Evolutionary conservation across 2,888 invertebrate genomes (phyloP).

Genomic region (Ormyrus pomaceus): DNA sequence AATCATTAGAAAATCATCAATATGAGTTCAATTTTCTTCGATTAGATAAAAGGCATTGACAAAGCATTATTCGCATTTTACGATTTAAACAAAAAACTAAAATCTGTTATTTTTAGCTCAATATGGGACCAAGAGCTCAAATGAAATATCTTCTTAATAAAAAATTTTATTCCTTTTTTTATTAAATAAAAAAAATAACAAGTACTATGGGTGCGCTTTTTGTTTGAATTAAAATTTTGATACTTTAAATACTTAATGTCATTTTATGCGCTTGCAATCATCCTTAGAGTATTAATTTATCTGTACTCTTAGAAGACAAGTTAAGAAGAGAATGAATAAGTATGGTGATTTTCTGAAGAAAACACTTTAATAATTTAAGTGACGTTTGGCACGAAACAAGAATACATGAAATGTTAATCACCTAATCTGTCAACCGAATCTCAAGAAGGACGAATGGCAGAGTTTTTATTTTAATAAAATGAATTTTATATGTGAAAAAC

Average conservation of each 20-base stretch:
- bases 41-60: constrained; percentile 20
- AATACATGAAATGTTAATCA: constrained; percentile 26
- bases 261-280: constrained; percentile 29
- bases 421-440: constrained; percentile 46
- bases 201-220: constrained; percentile 38
- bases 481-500: constrained; percentile 47
- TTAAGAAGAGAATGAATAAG: constrained; percentile 28
- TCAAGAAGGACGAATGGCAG: constrained; percentile 42
- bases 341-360: constrained; percentile 45
- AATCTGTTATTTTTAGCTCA: constrained; percentile 25
- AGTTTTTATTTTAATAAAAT: constrained; percentile 24
- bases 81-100: constrained; percentile 11
- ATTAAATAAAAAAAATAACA: neutral
- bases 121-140: constrained; percentile 54
- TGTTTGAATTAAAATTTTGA: constrained; percentile 24
- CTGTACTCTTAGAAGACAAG: constrained; percentile 7
- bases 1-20: constrained; percentile 48
- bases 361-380: constrained; percentile 17
- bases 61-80: constrained; percentile 20
- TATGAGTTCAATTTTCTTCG: constrained; percentile 41
- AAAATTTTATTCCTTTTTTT: constrained; percentile 44
- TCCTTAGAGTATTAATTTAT: constrained; percentile 45
- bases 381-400: constrained; percentile 17
- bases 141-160: neutral
- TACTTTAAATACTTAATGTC: constrained; percentile 23